phyloP scores from a whole-genome alignment of 2,797 vertebrate genomes.

The Coracias cyanogaster region DNA sequence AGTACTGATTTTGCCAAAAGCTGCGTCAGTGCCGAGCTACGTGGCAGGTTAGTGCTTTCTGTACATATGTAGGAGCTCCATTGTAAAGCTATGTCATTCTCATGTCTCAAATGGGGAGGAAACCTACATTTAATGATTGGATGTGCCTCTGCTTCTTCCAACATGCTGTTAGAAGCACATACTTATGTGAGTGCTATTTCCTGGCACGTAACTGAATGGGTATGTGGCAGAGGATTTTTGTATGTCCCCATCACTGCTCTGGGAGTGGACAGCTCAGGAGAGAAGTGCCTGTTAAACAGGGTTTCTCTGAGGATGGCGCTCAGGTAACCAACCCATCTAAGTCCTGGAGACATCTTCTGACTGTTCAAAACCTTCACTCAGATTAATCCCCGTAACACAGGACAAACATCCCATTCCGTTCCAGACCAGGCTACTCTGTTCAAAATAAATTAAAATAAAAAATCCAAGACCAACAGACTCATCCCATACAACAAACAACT shows the following conservation, averaged over 20 bases:
- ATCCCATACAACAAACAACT: accelerated
- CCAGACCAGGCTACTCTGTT: accelerated
- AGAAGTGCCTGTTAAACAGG: not conserved
- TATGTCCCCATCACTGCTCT: accelerated
- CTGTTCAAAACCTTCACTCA: accelerated
- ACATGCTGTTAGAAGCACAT: not conserved
- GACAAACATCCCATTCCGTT: not conserved
- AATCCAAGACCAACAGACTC: accelerated
- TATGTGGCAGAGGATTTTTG: not conserved
- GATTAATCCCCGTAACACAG: not conserved
- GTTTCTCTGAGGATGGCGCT: not conserved
- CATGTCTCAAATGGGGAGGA: not conserved
- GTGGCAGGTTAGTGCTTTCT: not conserved
- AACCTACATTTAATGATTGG: not conserved
- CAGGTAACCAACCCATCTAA: not conserved
- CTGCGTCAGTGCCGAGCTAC: not conserved
- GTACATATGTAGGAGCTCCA: accelerated
- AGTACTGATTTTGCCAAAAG: not conserved
- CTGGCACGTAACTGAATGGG: not conserved
- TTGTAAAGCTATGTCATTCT: not conserved
- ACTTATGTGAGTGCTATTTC: not conserved
- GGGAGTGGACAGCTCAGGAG: not conserved
- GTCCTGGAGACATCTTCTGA: not conserved
- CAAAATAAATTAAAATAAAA: not conserved
- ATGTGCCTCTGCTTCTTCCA: not conserved